Evolutionary conservation across 2,113 vertebrate genomes (phyloP), one percentile per base, ranked within the genome.

Genomic region (Phalacrocorax carbo): DNA sequence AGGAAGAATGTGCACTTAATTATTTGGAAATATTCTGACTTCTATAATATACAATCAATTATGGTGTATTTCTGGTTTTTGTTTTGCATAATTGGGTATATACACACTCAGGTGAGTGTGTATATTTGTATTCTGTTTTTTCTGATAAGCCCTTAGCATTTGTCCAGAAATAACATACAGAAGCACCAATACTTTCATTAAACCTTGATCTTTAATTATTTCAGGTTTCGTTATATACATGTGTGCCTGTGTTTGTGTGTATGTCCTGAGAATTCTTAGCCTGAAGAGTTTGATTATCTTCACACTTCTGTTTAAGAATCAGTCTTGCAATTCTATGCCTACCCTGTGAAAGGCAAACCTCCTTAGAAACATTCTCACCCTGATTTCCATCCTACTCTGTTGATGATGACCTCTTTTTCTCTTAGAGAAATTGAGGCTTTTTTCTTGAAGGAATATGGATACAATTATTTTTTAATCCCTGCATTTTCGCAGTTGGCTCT

Each of bases 341-440:
- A 18, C 60, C 64, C 82, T 81, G 82, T 77, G 60, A 95, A 86
- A 83, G 49, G 49, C 82, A 86, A 82, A 68, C 32, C n/a, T 92
- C 60, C 76, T 57, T 68, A 64, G 86, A 66, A 81, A 57, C 0
- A 0, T 96, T 97, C 94, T 96, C 96, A 90, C 93, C 91, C 94
- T 91, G 65, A 27, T 95, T 97, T 62, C 52, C 52, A 52, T 87
- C 68, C 78, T 86, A 32, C 72, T 87, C 68, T 87, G 29, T 57
- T 58, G 49, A 29, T 58, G 68, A 17, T 86, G 92, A 86, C 95
- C 92, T 94, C 75, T 86, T 97, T 97, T 95, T 80, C 52, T 52
- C 88, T 51, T 27, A 75, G 44, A 65, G 54, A 46, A 90, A 55
- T 60, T 26, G 48, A 81, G 54, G 27, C 36, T 86, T 92, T 90